phyloP scores from a whole-genome alignment of 2,797 vertebrate species.

The Pogonophryne albipinna region DNA sequence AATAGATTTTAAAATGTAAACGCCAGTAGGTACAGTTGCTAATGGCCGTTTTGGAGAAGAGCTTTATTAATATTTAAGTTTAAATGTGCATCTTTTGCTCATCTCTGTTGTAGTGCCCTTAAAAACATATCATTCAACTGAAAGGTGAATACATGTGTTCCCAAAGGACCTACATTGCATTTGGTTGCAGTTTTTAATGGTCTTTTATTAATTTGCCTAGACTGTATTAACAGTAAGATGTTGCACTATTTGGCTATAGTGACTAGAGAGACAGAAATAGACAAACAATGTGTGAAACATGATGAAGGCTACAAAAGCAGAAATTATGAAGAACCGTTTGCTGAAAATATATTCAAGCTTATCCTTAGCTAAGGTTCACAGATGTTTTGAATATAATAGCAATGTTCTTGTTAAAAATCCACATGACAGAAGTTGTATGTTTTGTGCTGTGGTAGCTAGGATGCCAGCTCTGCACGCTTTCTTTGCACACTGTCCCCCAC shows the following conservation, averaged over 20 bases:
- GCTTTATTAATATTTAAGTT: too few species aligned
- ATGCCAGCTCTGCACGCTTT: not conserved
- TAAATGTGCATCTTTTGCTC: too few species aligned
- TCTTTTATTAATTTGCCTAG: not conserved
- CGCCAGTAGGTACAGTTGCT: not conserved
- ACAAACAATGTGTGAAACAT: not conserved
- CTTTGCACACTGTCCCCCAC: slow-evolving; percentile 10
- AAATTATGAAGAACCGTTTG: not conserved
- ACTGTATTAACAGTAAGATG: not conserved
- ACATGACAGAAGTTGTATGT: slow-evolving; percentile 9
- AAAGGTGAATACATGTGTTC: too few species aligned
- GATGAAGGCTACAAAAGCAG: not conserved
- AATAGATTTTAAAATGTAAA: not conserved
- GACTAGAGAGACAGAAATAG: not conserved
- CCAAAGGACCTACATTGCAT: too few species aligned
- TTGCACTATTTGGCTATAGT: not conserved
- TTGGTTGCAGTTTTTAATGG: too few species aligned
- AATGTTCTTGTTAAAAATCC: not conserved
- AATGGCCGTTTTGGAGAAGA: not conserved
- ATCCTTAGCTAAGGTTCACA: not conserved
- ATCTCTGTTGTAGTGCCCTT: too few species aligned
- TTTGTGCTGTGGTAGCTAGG: slow-evolving; percentile 8
- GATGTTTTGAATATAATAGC: not conserved
- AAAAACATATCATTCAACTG: too few species aligned
- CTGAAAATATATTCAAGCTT: not conserved